A percentile compares a stretch with the other conserved stretches of the same genome.
Evolutionary conservation across 2,113 vertebrate genomes (phyloP).

Genomic region (Mus musculus): GRCm39 chr12:112835501-112836000

Average conservation of each 20-base stretch:
- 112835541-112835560: too few species aligned
- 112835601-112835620: not conserved
- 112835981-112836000: too few species aligned
- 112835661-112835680: not conserved
- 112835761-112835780: not conserved
- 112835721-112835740: too few species aligned
- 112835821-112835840: not conserved
- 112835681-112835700: fast-evolving
- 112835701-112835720: not conserved
- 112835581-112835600: not conserved
- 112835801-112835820: not conserved
- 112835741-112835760: not conserved
- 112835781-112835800: not conserved
- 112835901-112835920: not conserved
- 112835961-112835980: fast-evolving
- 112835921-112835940: not conserved
- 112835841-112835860: not conserved
- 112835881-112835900: not conserved
- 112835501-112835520: not conserved
- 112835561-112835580: not conserved
- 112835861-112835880: not conserved
- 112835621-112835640: not conserved
- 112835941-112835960: not conserved
- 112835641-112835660: not conserved
- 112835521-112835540: not conserved